Evolutionary conservation across 1,140 invertebrate species (phyloP).

Genomic region (Zaprionus ghesquierei): DNA sequence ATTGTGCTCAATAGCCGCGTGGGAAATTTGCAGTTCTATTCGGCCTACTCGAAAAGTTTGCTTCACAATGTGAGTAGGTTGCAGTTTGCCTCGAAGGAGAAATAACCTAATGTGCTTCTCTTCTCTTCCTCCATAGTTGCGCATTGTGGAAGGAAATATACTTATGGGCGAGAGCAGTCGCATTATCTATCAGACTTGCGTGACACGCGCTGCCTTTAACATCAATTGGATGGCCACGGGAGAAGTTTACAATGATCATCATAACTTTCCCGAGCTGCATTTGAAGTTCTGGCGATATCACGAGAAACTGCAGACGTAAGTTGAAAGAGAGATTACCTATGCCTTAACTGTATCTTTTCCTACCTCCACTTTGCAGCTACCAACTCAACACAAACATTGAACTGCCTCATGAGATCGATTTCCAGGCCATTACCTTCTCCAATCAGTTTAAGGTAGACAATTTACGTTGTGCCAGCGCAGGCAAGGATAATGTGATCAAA

Average conservation of each 20-base stretch:
- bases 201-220: slow-evolving; percentile 87
- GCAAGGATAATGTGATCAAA: slow-evolving; percentile 89
- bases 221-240: slow-evolving; percentile 90
- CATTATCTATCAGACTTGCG: slow-evolving; percentile 87
- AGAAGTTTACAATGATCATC: slow-evolving; percentile 86
- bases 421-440: slow-evolving; percentile 87
- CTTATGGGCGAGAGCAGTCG: slow-evolving; percentile 86
- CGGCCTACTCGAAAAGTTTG: slow-evolving; percentile 86
- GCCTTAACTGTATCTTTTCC: not conserved
- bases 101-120: not conserved
- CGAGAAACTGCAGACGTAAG: slow-evolving; percentile 86
- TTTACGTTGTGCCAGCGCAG: slow-evolving; percentile 86
- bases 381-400: slow-evolving; percentile 89
- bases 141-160: slow-evolving; percentile 89
- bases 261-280: slow-evolving; percentile 86
- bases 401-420: slow-evolving; percentile 87
- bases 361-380: slow-evolving; percentile 85
- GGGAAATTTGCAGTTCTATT: slow-evolving; percentile 92
- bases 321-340: not conserved
- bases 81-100: not conserved
- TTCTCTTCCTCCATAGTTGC: slow-evolving; percentile 85
- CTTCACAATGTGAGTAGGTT: slow-evolving; percentile 88
- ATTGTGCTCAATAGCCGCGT: slow-evolving; percentile 90
- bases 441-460: slow-evolving; percentile 83
- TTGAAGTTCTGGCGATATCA: slow-evolving; percentile 92